Evolutionary conservation across 2,113 vertebrate genomes (phyloP).

Genomic region (Lophotis ruficrista): DNA sequence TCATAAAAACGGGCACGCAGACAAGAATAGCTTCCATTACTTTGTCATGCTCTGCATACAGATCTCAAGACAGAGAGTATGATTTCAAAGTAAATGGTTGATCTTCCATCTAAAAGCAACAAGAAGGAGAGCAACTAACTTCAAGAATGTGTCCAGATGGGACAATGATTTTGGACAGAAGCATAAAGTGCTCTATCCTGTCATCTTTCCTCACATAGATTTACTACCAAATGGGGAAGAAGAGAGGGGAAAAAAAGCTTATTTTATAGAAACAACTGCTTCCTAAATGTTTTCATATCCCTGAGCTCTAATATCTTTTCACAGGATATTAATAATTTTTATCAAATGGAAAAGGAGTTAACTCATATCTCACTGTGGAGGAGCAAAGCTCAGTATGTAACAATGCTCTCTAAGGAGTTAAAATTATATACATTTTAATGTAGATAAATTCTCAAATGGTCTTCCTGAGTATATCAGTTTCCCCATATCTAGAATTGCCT

Average conservation of each 20-base stretch:
- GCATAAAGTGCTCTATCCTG: neutral
- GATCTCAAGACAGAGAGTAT: neutral
- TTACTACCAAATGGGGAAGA: neutral
- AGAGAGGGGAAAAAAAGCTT: fast-evolving
- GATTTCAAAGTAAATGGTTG: neutral
- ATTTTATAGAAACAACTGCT: neutral
- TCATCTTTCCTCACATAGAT: neutral
- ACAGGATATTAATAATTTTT: neutral
- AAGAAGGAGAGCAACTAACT: neutral
- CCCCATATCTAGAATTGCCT: neutral
- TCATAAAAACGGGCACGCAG: neutral
- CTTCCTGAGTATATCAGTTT: neutral
- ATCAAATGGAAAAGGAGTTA: neutral
- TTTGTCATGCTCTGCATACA: neutral
- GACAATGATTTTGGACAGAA: neutral
- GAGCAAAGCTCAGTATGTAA: neutral
- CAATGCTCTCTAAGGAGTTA: neutral
- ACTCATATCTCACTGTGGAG: neutral
- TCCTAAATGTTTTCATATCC: neutral
- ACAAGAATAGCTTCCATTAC: neutral
- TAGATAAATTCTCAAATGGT: neutral
- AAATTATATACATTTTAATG: neutral
- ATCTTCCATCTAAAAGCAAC: neutral
- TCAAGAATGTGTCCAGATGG: neutral
- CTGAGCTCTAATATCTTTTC: neutral